Evolutionary conservation across 1,140 invertebrate species (phyloP), one percentile per base, ranked within the genome.

Genomic region (Atta texana): DNA sequence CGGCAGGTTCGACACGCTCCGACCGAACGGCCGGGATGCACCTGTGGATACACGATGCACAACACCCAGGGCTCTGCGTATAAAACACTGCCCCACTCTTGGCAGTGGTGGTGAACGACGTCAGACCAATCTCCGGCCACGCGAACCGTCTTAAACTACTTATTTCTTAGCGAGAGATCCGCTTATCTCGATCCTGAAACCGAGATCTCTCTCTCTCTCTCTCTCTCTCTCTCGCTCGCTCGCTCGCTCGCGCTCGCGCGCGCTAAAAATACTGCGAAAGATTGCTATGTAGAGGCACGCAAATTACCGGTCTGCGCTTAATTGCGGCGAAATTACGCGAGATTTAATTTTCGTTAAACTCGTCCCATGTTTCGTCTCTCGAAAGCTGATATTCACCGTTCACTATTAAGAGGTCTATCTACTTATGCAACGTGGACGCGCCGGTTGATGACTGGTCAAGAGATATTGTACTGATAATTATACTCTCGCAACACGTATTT

Each of bases 91-190:
- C 87, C 77, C 86, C 89, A 81, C 80, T 76, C 85, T 51, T n/a
- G 77, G 28, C 88, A 10, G 77, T 51, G 69, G 71, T 89, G 75
- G 55, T 63, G 72, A 81, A 68, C 88, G 81, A 92, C 90, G 88
- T 87, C 91, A 88, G 87, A 75, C 91, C 91, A 90, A 92, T 92
- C 91, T 92, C 86, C 91, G 82, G 85, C 91, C 91, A 92, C 87
- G 91, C 91, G 87, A 92, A 92, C 91, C 82, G 89, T 90, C 91
- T 91, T 85, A 91, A 90, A 90, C 88, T 86, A 91, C 90, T 92
- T 91, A 91, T 91, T 91, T 91, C 89, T 88, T 88, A 77, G 77
- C 89, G 75, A 59, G 78, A 88, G 78, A 88, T 87, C 82, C 82
- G 89, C 89, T 91, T 91, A 88, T 90, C 89, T 90, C 87, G 82